Evolutionary conservation across 2,113 vertebrate genomes (phyloP), one percentile per base, ranked within the genome.

Genomic region (Pedionomus torquatus): DNA sequence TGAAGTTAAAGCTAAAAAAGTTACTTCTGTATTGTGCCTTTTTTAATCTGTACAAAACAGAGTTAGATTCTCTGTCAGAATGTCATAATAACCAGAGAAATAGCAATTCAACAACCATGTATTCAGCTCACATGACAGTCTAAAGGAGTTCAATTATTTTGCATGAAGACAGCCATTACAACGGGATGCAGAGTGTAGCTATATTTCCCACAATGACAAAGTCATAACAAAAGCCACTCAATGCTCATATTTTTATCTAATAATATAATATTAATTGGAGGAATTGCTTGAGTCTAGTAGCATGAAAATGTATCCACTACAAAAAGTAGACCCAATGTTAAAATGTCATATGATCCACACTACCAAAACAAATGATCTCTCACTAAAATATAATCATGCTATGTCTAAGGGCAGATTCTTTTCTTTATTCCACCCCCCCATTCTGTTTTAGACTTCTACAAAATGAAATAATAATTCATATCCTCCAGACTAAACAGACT

Each of bases 121-220:
- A 31, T 88, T 68, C 49, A 88, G 26, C 13, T 75, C 30, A 28
- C 23, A 4, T 46, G 43, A 24, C 44, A 71, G 15, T 72, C 33
- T 69, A 77, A 74, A 68, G 57, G 30, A 25, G 46, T 49, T n/a
- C n/a, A n/a, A 70, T 80, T 93, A 70, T 65, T 96, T 90, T 81
- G 7, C 43, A 14, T 5, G 7, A 58, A 46, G 18, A 18, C 43
- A 90, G 43, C 11, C 2, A 0, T 74, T 86, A 37, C 19, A 39
- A 3, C 30, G 16, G 49, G 17, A 44, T 58, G 26, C 43, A 66
- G n/a, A 61, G 5, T 15, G 8, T 35, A 66, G 9, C 68, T 81
- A 0, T 65, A 48, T 51, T 90, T 87, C 31, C 33, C 43, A 44
- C 77, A 66, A 46, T 51, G 86, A 49, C 20, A 5, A 68, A 77